Conservation (phyloP, 1,140 invertebrate species). For the Holotrichia oblita region DNA sequence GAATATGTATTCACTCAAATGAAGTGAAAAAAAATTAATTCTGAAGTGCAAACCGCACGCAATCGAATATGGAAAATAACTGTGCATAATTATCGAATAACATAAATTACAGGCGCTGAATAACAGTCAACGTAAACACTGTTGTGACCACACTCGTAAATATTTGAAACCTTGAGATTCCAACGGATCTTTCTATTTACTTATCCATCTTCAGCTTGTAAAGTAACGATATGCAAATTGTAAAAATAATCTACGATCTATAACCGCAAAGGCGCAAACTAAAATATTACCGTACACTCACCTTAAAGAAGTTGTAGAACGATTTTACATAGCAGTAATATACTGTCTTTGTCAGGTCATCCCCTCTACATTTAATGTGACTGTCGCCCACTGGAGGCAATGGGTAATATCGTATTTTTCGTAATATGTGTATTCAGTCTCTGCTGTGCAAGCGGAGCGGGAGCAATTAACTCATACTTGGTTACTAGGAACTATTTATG, state of each 20-base stretch:
- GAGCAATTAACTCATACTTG: no score
- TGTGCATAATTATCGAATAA: slow-evolving; percentile 17
- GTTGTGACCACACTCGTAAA: slow-evolving; percentile 10
- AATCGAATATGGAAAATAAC: background rate
- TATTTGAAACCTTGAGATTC: slow-evolving; percentile 12
- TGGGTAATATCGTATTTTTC: no score
- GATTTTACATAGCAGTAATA: no score
- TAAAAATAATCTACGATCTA: background rate
- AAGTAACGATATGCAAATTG: slow-evolving; percentile 3
- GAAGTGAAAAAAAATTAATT: background rate
- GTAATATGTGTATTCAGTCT: no score
- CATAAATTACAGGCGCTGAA: background rate
- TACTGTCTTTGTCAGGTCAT: no score
- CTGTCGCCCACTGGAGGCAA: no score
- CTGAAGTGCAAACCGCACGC: background rate
- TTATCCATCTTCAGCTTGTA: background rate
- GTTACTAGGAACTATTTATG: no score
- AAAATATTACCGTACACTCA: slow-evolving; percentile 21
- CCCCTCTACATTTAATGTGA: no score
- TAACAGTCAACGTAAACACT: slow-evolving; percentile 10
- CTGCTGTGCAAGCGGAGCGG: no score
- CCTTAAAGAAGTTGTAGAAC: no score
- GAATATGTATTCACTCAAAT: no score
- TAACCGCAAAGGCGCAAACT: background rate
- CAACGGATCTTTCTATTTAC: slow-evolving; percentile 20